Base-by-base conservation (phyloP, 1,140 invertebrate genomes). In the Subanguina moxae region DNA sequence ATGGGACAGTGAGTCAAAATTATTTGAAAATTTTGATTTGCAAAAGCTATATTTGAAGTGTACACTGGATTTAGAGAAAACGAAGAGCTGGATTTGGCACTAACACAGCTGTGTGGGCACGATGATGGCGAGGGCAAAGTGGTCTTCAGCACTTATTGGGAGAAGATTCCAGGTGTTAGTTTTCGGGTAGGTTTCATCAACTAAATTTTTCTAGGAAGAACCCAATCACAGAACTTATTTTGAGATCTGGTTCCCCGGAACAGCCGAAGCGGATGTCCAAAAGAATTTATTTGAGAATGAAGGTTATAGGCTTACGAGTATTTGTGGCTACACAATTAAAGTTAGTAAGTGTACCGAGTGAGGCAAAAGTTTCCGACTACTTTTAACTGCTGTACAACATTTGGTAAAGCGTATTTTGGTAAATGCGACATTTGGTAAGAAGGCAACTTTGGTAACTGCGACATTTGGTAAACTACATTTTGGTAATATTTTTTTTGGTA, bases 61-160 rank as follows among this genome's bases (percentile, higher is more conserved):
- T n/a, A 72, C 1, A 15, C 1, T 27, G 42, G 46, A 67, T 67
- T 27, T 17, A 78, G 77, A 76, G 79, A 81, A 57, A 82, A 82
- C 59, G 74, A 82, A 48, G 71, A 77, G 42, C 45, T 80, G 19
- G 78, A 82, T 56, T 52, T 82, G 32, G 76, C 68, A 1, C 62
- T 82, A 27, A 82, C 80, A 17, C 80, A 82, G 62, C 68, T 82
- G 25, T 82, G 80, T 70, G 80, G 80, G 1, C 80, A 82, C 45
- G 80, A 82, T 28, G 27, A 74, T 32, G 69, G 70, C 21, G 45
- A 74, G 13, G 78, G 78, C 43, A 65, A 77, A 65, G 75, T 81
- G 0, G 69, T 68, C 8, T 81, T 83, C 61, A 67, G 68, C 13
- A 82, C 80, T 13, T 81, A 81, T 61, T 81, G 80, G 80, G 79